Evolutionary conservation across 2,113 vertebrate species (phyloP).

Genomic region (Cebidichthys violaceus): DNA sequence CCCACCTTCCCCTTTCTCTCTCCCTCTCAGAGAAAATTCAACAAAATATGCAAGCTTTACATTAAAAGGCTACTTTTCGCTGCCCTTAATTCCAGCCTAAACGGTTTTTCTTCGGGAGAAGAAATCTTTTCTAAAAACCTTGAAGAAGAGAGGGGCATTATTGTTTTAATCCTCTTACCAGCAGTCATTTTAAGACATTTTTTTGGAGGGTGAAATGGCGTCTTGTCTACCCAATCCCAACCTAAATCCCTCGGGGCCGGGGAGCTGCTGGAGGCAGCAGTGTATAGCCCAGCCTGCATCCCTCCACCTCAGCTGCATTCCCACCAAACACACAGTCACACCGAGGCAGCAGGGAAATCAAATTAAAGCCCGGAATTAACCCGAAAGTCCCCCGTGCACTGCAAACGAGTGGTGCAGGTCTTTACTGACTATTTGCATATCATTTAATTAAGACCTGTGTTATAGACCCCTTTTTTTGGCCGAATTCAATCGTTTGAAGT

Average conservation of each 20-base stretch:
- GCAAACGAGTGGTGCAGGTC: slow-evolving; percentile 2
- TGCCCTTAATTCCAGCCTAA: slow-evolving; percentile 99
- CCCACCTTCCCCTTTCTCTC: slow-evolving; percentile 30
- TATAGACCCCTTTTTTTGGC: background rate
- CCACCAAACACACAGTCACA: slow-evolving; percentile 74
- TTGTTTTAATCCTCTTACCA: slow-evolving; percentile 99
- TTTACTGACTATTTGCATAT: slow-evolving; percentile 51
- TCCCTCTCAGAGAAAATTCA: slow-evolving; percentile 74
- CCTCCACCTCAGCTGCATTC: slow-evolving; percentile 83
- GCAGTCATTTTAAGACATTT: slow-evolving; percentile 94
- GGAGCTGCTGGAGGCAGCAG: slow-evolving; percentile 88
- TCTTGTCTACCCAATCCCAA: slow-evolving; percentile 89
- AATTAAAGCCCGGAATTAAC: slow-evolving; percentile 78
- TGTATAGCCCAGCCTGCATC: slow-evolving; percentile 82
- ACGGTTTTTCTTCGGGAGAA: slow-evolving; percentile 97
- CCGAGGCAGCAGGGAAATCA: slow-evolving; percentile 87
- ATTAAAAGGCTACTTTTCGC: slow-evolving; percentile 92
- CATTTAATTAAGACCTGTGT: slow-evolving; percentile 55
- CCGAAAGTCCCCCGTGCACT: slow-evolving; percentile 47
- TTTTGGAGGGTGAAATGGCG: slow-evolving; percentile 94
- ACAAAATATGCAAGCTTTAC: slow-evolving; percentile 91
- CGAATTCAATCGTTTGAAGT: background rate
- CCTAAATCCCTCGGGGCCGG: slow-evolving; percentile 89
- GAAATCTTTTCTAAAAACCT: slow-evolving; percentile 98
- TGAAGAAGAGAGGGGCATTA: slow-evolving; percentile 97